Conservation (phyloP, 2,113 vertebrate species). For the Peromyscus polionotus region DNA sequence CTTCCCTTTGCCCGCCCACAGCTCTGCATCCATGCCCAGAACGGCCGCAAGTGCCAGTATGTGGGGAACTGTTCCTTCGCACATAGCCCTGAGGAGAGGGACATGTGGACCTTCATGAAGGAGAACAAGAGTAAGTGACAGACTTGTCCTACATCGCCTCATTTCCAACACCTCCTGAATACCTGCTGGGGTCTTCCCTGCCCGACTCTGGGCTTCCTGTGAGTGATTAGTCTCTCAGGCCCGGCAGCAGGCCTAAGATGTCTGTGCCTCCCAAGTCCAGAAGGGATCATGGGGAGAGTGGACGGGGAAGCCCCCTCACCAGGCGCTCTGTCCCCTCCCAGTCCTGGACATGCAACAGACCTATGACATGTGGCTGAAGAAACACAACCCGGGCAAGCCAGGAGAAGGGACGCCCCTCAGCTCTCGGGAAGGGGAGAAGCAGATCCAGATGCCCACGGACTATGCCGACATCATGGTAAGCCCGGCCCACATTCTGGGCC, state of each 20-base stretch:
- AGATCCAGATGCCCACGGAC: constrained; percentile 97
- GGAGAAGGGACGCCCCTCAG: constrained; percentile 86
- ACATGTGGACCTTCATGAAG: constrained; percentile 99
- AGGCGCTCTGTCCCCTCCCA: constrained; percentile 53
- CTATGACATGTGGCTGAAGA: constrained; percentile 94
- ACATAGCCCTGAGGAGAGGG: constrained; percentile 96
- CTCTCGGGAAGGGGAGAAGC: constrained; percentile 91
- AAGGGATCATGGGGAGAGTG: not conserved
- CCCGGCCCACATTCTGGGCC: not conserved
- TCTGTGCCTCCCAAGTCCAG: not conserved
- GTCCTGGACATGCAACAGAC: constrained; percentile 96
- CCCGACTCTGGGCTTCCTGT: not conserved
- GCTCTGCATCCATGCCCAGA: constrained; percentile 95
- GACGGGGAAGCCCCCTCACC: constrained; percentile 30
- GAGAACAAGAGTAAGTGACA: constrained; percentile 94
- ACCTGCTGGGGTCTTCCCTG: not conserved
- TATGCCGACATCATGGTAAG: constrained; percentile 94
- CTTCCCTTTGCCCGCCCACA: constrained; percentile 67
- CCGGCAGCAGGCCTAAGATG: not conserved
- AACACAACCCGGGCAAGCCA: constrained; percentile 89
- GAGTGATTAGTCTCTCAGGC: not conserved
- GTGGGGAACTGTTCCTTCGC: constrained; percentile 95
- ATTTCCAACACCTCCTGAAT: not conserved
- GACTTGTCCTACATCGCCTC: rapidly evolving
- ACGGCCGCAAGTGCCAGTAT: constrained; percentile 94